phyloP scores from a whole-genome alignment of 2,888 invertebrate genomes.

The Melanophora roralis region DNA sequence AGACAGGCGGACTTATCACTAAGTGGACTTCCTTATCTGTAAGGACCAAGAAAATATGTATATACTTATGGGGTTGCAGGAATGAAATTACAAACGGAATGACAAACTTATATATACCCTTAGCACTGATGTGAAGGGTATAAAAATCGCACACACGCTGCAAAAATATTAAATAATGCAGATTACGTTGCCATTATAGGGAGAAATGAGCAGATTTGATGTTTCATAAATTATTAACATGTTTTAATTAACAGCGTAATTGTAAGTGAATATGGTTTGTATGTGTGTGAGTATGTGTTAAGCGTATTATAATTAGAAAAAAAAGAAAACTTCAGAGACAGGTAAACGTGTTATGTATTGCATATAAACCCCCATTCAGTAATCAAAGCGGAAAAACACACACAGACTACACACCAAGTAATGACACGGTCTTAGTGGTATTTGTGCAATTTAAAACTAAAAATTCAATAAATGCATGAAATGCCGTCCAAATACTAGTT shows the following conservation, averaged over 20 bases:
- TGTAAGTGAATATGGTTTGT: no score
- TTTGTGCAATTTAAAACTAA: slow-evolving; percentile 22
- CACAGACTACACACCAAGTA: slow-evolving; percentile 1
- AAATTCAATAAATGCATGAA: slow-evolving; percentile 58
- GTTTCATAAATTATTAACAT: slow-evolving; percentile 51
- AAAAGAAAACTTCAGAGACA: slow-evolving; percentile 37
- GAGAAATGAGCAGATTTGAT: slow-evolving; percentile 43
- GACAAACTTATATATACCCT: no score
- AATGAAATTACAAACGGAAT: no score
- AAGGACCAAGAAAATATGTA: no score
- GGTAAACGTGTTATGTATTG: background rate
- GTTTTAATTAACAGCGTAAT: slow-evolving; percentile 56
- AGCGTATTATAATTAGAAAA: slow-evolving; percentile 1
- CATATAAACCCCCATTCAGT: background rate
- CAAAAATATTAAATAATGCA: slow-evolving; percentile 28
- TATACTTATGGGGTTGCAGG: no score
- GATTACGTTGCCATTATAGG: slow-evolving; percentile 21
- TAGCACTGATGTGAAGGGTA: no score
- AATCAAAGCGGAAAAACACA: slow-evolving; percentile 27
- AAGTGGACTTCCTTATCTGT: no score
- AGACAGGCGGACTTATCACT: no score
- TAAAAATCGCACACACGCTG: no score
- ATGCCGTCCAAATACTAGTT: slow-evolving; percentile 2
- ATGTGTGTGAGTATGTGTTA: background rate
- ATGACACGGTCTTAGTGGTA: background rate